These are phyloP conservation scores for Drosophila monieri DNA, from an alignment of 2,888 invertebrate genomes.

Conservation along the genomic window DNA sequence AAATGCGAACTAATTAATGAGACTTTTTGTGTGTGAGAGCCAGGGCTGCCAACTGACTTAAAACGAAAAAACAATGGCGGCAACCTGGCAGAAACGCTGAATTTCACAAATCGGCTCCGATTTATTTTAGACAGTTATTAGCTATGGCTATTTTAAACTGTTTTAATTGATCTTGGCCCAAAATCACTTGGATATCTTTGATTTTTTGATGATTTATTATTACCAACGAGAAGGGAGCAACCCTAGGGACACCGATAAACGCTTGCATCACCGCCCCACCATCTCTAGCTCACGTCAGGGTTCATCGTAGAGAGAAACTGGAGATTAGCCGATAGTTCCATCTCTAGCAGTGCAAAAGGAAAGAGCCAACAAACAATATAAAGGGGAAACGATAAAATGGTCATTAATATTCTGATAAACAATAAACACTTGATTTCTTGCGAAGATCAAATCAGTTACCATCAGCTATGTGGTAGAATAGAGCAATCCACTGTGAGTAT, in stretches of 20 bases:
- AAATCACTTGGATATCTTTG: slow-evolving; percentile 23
- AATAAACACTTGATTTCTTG: slow-evolving; percentile 51
- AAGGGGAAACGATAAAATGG: slow-evolving; percentile 48
- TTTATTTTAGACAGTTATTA: no score
- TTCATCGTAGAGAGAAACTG: background rate
- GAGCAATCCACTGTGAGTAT: slow-evolving; percentile 54
- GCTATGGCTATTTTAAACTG: background rate
- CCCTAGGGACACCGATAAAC: slow-evolving; percentile 55
- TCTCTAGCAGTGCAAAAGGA: slow-evolving; percentile 24
- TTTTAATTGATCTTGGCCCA: background rate
- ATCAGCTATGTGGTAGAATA: slow-evolving; percentile 47
- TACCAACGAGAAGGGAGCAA: slow-evolving; percentile 41
- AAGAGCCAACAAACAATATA: slow-evolving; percentile 38
- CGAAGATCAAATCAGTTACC: slow-evolving; percentile 25
- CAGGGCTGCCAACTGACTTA: slow-evolving; percentile 60
- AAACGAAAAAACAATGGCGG: slow-evolving; percentile 64
- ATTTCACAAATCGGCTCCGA: background rate
- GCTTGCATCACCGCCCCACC: slow-evolving; percentile 65
- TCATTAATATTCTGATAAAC: slow-evolving; percentile 69
- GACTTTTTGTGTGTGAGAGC: slow-evolving; percentile 67
- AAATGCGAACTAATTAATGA: slow-evolving; percentile 80
- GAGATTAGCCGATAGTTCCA: slow-evolving; percentile 1
- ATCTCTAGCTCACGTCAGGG: slow-evolving; percentile 45
- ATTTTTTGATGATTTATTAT: slow-evolving; percentile 3
- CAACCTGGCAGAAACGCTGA: slow-evolving; percentile 38